Evolutionary conservation across 2,113 vertebrate species (phyloP), one percentile per base, ranked within the genome.

Genomic region (Peromyscus californicus): DNA sequence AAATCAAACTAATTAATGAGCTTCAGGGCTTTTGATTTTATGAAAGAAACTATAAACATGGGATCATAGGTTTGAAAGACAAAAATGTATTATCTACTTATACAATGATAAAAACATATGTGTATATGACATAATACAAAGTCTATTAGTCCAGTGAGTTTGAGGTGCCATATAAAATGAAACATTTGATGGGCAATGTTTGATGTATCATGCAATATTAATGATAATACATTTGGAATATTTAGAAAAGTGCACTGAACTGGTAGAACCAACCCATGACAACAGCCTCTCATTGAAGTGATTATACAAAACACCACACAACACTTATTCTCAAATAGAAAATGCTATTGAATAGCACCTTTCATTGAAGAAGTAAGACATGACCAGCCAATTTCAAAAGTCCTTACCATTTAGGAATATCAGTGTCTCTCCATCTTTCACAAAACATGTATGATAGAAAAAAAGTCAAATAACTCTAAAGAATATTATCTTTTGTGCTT

Each of bases 311-410:
- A 92, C 39, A 63, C 15, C n/a, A 7, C n/a, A 13, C 22, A 31
- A 69, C 80, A 26, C 39, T 93, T 96, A 93, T 78, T 93, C 61
- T 90, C 65, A 80, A 70, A 59, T n/a, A 3, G 42, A 95, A 98
- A 95, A 96, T 75, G 15, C 4, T 51, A 21, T 45, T 91, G n/a
- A 96, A 75, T 89, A 29, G 15, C 7, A 76, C 33, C 45, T 74
- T 93, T 95, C 15, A 54, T 51, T 86, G 83, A 84, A 63, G 57
- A 84, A 80, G 54, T 82, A 82, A 42, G 8, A 65, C 45, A 26
- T 4, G 7, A 19, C 26, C 59, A 45, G 10, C n/a, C 17, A 39
- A 45, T 9, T 65, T 21, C n/a, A 89, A 42, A 82, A 36, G 7
- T 33, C 39, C n/a, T 91, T 63, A 86, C 45, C 36, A 63, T 78